A percentile compares a stretch with the other conserved stretches of the same genome.
Conservation (phyloP, 2,113 vertebrate genomes). For the Bos javanicus region DNA sequence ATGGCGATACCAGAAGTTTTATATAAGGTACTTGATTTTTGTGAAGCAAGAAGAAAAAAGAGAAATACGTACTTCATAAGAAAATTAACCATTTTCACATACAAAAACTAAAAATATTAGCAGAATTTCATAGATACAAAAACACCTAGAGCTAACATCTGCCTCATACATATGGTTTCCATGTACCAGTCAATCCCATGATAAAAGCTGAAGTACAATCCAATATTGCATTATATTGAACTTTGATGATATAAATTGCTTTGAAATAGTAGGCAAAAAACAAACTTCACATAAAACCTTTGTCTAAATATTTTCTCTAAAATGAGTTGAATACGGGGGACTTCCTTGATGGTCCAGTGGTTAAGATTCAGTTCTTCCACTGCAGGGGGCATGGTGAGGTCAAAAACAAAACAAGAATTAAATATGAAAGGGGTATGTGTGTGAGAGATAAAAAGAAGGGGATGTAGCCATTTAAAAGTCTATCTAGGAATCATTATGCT, state of each 20-base stretch:
- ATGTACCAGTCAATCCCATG: neutral
- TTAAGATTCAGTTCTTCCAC: neutral
- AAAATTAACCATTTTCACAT: constrained; percentile 1
- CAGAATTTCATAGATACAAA: neutral
- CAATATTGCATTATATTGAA: neutral
- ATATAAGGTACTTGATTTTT: neutral
- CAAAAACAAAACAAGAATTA: neutral
- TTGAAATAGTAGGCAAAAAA: neutral
- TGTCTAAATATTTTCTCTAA: constrained; percentile 3
- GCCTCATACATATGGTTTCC: neutral
- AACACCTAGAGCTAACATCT: neutral
- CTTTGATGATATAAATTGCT: neutral
- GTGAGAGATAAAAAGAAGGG: neutral
- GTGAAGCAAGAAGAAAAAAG: neutral
- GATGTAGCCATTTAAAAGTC: neutral
- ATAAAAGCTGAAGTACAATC: neutral
- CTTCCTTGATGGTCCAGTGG: neutral
- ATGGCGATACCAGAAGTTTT: neutral
- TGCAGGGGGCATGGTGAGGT: neutral
- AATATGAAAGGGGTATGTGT: neutral
- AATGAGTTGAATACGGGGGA: neutral
- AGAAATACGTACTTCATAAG: neutral
- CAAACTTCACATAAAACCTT: neutral
- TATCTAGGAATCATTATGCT: neutral
- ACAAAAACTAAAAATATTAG: neutral